Conservation (phyloP, 2,797 vertebrate genomes). For the Phataginus tricuspis region DNA sequence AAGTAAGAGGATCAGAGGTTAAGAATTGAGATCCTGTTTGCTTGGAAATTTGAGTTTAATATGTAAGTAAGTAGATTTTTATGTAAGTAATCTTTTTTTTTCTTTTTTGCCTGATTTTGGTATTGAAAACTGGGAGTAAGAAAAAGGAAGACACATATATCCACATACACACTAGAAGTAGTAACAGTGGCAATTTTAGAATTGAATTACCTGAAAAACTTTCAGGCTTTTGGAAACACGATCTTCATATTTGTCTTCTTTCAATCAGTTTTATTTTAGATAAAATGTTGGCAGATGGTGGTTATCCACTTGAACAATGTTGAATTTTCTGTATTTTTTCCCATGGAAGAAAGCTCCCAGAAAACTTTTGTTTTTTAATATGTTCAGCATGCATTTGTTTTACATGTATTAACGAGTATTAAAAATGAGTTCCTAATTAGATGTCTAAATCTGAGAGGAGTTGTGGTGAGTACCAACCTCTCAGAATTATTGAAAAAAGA, state of each 20-base stretch:
- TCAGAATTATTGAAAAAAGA: conserved; percentile 58
- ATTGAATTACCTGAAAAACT: conserved; percentile 82
- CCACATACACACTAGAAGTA: neutral
- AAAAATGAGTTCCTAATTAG: conserved; percentile 71
- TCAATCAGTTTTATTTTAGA: conserved; percentile 85
- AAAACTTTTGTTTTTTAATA: conserved; percentile 82
- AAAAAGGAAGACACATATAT: neutral
- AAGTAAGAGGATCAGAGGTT: conserved; percentile 30
- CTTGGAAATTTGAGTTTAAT: conserved; percentile 57
- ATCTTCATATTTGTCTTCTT: conserved; percentile 83
- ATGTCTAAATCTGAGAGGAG: conserved; percentile 65
- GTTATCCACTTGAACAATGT: conserved; percentile 84
- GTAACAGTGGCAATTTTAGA: conserved; percentile 59
- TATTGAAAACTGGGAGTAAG: neutral
- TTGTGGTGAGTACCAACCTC: conserved; percentile 43
- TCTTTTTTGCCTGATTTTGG: conserved; percentile 48
- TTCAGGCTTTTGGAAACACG: conserved; percentile 80
- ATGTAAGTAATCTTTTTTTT: neutral
- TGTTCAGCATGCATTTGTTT: conserved; percentile 68
- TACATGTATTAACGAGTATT: conserved; percentile 74
- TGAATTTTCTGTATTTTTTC: conserved; percentile 82
- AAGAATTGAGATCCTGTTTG: conserved; percentile 35
- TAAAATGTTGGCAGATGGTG: conserved; percentile 87
- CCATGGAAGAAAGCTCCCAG: conserved; percentile 78
- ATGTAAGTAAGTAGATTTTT: neutral